Conservation (phyloP, 2,797 vertebrate genomes). For the Sebastiscus albofasciatus region DNA sequence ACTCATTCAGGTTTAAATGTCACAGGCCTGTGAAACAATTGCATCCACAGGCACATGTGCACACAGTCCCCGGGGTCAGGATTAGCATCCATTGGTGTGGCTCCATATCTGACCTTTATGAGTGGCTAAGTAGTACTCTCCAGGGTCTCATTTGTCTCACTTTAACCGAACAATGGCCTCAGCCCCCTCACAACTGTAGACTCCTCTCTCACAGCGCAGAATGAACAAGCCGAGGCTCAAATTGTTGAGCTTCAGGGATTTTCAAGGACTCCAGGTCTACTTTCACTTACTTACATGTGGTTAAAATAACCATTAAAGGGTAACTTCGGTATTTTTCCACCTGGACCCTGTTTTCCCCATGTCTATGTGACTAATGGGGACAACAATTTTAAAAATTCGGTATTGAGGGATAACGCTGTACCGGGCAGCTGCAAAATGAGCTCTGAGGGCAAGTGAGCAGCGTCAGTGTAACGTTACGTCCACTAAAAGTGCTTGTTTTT, state of each 20-base stretch:
- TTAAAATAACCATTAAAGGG: neutral
- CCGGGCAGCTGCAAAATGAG: too few species aligned
- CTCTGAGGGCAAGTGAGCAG: too few species aligned
- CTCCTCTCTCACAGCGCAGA: slow-evolving; percentile 9
- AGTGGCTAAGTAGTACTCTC: slow-evolving; percentile 74
- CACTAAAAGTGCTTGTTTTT: neutral
- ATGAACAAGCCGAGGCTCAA: neutral
- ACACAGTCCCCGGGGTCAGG: slow-evolving; percentile 73
- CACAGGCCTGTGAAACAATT: slow-evolving; percentile 78
- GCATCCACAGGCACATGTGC: slow-evolving; percentile 65
- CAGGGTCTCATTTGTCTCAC: slow-evolving; percentile 78
- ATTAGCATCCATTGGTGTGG: slow-evolving; percentile 77
- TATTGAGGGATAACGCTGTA: neutral
- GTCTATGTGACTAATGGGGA: neutral
- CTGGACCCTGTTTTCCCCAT: neutral
- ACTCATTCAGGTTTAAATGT: slow-evolving; percentile 79
- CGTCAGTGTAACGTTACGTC: neutral
- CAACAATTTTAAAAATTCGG: neutral
- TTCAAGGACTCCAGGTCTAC: neutral
- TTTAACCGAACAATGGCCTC: slow-evolving; percentile 60
- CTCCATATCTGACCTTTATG: slow-evolving; percentile 83
- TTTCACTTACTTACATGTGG: neutral
- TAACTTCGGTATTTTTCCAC: neutral
- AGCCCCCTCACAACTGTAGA: slow-evolving; percentile 40
- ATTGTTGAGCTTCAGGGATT: slow-evolving; percentile 10